phyloP scores from a whole-genome alignment of 1,140 invertebrate species.

The Drosophila leontia region DNA sequence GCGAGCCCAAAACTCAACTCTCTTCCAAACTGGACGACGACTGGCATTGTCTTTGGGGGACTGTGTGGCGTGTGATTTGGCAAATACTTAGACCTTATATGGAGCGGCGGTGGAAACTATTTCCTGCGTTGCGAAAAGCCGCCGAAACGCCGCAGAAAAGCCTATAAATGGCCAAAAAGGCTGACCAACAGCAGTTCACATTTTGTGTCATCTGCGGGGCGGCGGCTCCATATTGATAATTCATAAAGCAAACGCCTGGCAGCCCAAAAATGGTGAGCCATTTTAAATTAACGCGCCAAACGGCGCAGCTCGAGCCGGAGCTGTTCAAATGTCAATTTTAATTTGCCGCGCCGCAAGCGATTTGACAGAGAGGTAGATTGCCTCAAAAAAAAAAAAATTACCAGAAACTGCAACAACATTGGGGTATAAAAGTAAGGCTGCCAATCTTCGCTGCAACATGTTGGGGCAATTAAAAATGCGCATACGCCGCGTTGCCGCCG shows the following conservation, averaged over 20 bases:
- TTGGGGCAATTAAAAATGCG: slow-evolving; percentile 81
- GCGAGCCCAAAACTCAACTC: slow-evolving; percentile 16
- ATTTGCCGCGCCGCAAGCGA: slow-evolving; percentile 65
- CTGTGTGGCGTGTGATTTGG: slow-evolving; percentile 77
- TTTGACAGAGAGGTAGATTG: slow-evolving; percentile 61
- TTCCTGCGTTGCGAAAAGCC: slow-evolving; percentile 75
- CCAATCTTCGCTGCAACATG: slow-evolving; percentile 79
- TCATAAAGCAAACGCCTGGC: slow-evolving; percentile 68
- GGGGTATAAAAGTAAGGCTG: slow-evolving; percentile 38
- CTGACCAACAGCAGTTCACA: slow-evolving; percentile 56
- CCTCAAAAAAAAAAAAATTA: slow-evolving; percentile 10
- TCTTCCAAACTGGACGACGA: slow-evolving; percentile 36
- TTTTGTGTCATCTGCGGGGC: slow-evolving; percentile 73
- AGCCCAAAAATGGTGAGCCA: slow-evolving; percentile 70
- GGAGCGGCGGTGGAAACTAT: slow-evolving; percentile 71
- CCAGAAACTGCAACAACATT: slow-evolving; percentile 18
- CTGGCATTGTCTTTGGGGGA: slow-evolving; percentile 68
- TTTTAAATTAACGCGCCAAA: slow-evolving; percentile 78
- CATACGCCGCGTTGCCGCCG: slow-evolving; percentile 72
- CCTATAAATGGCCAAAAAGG: slow-evolving; percentile 27
- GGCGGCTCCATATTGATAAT: slow-evolving; percentile 78
- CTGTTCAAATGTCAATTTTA: slow-evolving; percentile 82
- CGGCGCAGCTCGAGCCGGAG: slow-evolving; percentile 22
- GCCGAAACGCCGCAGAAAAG: slow-evolving; percentile 34
- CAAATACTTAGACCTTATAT: slow-evolving; percentile 83